These are phyloP conservation scores for Apteryx owenii DNA, from an alignment of 2,113 vertebrate species.

Conservation along the genomic window DNA sequence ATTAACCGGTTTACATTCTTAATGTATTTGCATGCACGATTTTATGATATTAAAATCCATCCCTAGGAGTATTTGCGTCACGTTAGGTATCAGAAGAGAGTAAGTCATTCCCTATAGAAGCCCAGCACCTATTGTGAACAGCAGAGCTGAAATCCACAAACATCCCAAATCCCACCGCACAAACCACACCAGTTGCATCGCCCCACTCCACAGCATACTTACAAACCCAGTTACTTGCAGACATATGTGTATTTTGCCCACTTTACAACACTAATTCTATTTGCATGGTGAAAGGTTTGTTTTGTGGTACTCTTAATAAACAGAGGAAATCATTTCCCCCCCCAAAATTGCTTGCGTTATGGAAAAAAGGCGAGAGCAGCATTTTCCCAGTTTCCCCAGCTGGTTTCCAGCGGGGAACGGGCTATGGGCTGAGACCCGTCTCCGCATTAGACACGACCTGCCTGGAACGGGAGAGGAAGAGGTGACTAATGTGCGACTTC, in stretches of 20 bases:
- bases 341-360: fast-evolving
- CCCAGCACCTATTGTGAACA: neutral
- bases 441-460: fast-evolving
- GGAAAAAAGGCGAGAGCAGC: neutral
- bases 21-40: neutral
- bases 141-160: neutral
- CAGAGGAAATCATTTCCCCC: neutral
- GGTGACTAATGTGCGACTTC: fast-evolving
- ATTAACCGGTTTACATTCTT: neutral
- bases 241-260: neutral
- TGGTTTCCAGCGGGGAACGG: neutral
- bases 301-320: neutral
- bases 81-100: neutral
- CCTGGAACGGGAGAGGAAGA: fast-evolving
- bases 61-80: neutral
- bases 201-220: neutral
- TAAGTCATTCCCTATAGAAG: neutral
- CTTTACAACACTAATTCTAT: neutral
- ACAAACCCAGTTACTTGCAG: neutral
- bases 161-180: neutral
- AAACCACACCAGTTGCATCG: too few relatives aligned
- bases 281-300: neutral
- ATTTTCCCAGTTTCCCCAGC: neutral
- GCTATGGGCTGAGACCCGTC: neutral
- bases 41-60: neutral